phyloP scores from a whole-genome alignment of 2,888 invertebrate species.

The Lingula anatina region DNA sequence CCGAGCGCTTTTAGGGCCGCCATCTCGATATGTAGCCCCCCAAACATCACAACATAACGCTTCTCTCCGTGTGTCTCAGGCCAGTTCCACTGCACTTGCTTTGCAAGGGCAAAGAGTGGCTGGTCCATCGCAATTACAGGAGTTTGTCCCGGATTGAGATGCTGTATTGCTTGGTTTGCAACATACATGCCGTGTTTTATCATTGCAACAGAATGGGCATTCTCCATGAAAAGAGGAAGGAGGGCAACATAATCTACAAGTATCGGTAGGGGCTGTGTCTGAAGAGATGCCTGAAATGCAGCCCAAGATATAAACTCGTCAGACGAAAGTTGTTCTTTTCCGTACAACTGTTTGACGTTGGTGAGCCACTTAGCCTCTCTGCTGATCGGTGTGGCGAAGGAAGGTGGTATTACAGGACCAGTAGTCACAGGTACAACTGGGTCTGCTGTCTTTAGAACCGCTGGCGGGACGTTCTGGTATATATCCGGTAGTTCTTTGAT shows the following conservation, averaged over 20 bases:
- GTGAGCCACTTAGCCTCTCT: neutral
- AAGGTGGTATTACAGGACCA: neutral
- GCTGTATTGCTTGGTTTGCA: slow-evolving; percentile 5
- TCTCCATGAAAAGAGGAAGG: slow-evolving; percentile 19
- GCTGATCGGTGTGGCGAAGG: neutral
- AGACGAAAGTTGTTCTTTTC: neutral
- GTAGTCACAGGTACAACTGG: neutral
- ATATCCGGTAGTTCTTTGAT: neutral
- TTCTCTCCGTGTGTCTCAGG: slow-evolving; percentile 27
- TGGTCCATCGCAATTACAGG: slow-evolving; percentile 27
- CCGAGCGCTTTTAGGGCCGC: slow-evolving; percentile 23
- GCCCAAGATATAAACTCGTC: slow-evolving; percentile 1
- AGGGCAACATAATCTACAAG: too few species aligned
- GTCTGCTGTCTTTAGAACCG: neutral
- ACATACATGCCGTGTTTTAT: slow-evolving; percentile 19
- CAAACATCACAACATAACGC: slow-evolving; percentile 26
- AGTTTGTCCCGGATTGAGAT: slow-evolving; percentile 23
- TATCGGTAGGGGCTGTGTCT: too few species aligned
- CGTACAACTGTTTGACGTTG: neutral
- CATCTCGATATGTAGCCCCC: slow-evolving; percentile 36
- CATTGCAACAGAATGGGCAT: slow-evolving; percentile 18
- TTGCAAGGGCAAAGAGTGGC: slow-evolving; percentile 28
- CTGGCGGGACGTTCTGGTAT: neutral
- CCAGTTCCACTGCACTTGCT: slow-evolving; percentile 29
- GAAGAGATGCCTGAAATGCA: neutral